Evolutionary conservation across 2,797 vertebrate genomes (phyloP), one percentile per base, ranked within the genome.

Genomic region (Neomorphus geoffroyi): DNA sequence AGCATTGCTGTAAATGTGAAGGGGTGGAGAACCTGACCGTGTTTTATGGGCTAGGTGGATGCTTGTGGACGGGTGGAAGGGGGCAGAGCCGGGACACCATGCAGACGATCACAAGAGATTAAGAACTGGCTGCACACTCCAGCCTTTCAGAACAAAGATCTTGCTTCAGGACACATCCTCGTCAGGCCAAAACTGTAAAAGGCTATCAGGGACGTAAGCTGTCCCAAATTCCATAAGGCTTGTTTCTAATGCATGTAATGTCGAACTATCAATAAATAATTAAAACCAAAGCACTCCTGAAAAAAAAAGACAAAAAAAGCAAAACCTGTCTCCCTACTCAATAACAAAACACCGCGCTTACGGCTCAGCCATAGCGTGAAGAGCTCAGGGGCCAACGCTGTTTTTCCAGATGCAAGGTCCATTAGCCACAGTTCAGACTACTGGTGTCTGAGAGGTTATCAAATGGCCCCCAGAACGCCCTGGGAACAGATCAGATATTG

Each of bases 351-450:
- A 33, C 11, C 41, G 23, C 28, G 56, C 15, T 91, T 61, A 15
- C 4, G 24, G 64, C 35, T 41, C 71, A 32, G 28, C 19, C 4
- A 7, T 58, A 92, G 92, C 6, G 2, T 19, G n/a, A 88, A 88
- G 62, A 92, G 19, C 82, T 90, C 72, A 48, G 28, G n/a, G 54
- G 24, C n/a, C 54, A 56, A 3, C 1, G 0, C 13, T 50, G 30
- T 32, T 91, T 94, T 88, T 69, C 51, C 51, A 88, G 51, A 45
- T 62, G 53, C 66, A 84, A 91, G 69, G 61, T 86, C 74, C 54
- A 81, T 71, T 88, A 82, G 66, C 72, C 24, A 10, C 46, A 4
- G 58, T 17, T 91, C 87, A 90, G 80, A 86, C n/a, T 66, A 66
- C 39, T 69, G 64, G 24, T 78, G 35, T 41, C 65, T 45, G 62